A percentile compares a stretch with the other conserved stretches of the same genome.
These are phyloP conservation scores for Tauraco hartlaubi DNA, from an alignment of 2,797 vertebrate genomes.

Conservation along the genomic window DNA sequence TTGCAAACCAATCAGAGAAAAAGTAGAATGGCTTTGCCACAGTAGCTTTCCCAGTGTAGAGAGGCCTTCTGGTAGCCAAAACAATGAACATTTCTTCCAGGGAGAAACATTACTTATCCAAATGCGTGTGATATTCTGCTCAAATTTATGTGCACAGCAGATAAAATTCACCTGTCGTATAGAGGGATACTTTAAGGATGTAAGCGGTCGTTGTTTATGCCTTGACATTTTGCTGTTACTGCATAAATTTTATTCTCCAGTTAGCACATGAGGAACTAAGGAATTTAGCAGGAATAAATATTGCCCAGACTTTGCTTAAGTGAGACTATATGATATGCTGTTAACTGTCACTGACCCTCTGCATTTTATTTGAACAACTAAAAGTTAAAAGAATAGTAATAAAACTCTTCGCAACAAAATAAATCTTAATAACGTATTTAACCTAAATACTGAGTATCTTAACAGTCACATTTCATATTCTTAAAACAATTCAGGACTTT, in stretches of 20 bases:
- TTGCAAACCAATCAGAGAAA: not conserved
- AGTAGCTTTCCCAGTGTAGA: conserved; percentile 9
- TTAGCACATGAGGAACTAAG: not conserved
- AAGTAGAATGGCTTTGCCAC: not conserved
- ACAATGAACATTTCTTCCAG: not conserved
- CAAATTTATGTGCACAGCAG: not conserved
- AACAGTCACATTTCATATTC: not conserved
- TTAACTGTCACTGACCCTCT: not conserved
- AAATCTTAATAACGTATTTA: not conserved
- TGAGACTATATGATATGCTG: not conserved
- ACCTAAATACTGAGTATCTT: not conserved
- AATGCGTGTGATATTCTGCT: not conserved
- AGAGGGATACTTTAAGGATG: not conserved
- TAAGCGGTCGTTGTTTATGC: not conserved
- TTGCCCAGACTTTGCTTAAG: not conserved
- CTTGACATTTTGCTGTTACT: not conserved
- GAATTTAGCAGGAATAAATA: not conserved
- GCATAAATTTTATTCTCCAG: not conserved
- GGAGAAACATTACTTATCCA: not conserved
- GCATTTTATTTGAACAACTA: not conserved
- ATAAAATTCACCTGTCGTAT: not conserved
- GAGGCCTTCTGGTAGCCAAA: conserved; percentile 66
- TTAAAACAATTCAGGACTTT: not conserved
- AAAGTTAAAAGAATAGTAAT: not conserved
- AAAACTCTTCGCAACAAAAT: not conserved